Evolutionary conservation across 2,113 vertebrate species (phyloP), one percentile per base, ranked within the genome.

Genomic region (Sylvilagus bachmani): DNA sequence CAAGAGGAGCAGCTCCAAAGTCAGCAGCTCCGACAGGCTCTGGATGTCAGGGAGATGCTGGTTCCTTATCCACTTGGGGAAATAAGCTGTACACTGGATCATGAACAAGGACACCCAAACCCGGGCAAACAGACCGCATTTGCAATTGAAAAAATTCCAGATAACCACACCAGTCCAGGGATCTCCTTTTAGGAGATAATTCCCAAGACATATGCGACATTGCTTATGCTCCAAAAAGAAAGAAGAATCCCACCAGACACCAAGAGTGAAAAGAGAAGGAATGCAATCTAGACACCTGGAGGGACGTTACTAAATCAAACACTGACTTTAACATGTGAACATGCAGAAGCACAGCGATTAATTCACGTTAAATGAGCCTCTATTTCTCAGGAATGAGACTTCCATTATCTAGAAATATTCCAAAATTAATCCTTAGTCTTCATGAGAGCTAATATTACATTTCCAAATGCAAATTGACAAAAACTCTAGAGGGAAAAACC

Each of bases 391-490:
- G 97, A 85, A 87, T 44, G 83, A 93, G 90, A 16, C 62, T 92
- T 82, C 91, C 38, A 87, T 90, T 95, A 97, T 77, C 95, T 69
- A 97, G 91, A 98, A 96, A 84, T 97, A 84, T 73, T 95, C 86
- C 44, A 61, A 97, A 88, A 75, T 97, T 91, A 89, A 90, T 80
- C 94, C 44, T 79, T 38, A 55, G 94, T 96, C 91, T 97, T 96
- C 93, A 94, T 94, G 97, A 98, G 93, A 97, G 81, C 91, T 97
- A 96, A 97, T 95, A 96, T 86, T 96, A 96, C 69, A 95, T 71
- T 69, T 94, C 69, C 85, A 95, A 97, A 90, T 90, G 92, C 96
- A 98, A 97, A 97, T 88, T 92, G 96, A 94, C 3, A 62, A 96
- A 95, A 95, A 95, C 96, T 96, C 95, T 80, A 82, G 94, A 94